phyloP scores from a whole-genome alignment of 2,797 vertebrate species.

The Mionectes olivaceus region DNA sequence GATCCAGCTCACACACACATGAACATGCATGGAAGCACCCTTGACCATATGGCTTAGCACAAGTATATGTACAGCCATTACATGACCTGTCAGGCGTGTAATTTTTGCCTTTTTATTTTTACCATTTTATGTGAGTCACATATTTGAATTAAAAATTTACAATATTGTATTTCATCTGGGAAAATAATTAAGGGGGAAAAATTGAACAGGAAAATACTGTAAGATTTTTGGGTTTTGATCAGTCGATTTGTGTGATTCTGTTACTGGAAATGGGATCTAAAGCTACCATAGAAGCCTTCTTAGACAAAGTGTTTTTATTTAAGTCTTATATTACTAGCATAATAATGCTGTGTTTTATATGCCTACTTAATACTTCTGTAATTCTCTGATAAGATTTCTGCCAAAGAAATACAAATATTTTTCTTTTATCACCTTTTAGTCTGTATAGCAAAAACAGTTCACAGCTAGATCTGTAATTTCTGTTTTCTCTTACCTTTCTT shows the following conservation, averaged over 20 bases:
- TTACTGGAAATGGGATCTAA: constrained; percentile 34
- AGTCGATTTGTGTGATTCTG: constrained; percentile 37
- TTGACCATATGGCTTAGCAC: background rate
- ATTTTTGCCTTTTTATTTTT: background rate
- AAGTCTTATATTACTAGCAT: constrained; percentile 54
- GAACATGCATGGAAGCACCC: background rate
- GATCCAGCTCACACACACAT: background rate
- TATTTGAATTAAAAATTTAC: background rate
- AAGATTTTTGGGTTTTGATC: background rate
- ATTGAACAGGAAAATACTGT: background rate
- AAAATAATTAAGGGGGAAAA: background rate
- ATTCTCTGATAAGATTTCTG: constrained; percentile 67
- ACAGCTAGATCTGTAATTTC: background rate
- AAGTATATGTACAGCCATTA: accelerated
- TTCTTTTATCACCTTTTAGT: background rate
- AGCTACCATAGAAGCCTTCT: constrained; percentile 5
- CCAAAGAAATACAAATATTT: constrained; percentile 18
- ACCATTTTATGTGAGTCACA: background rate
- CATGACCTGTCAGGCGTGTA: accelerated
- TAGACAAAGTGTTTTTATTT: constrained; percentile 52
- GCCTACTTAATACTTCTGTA: constrained; percentile 66
- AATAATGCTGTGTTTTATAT: constrained; percentile 71
- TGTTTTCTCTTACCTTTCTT: background rate
- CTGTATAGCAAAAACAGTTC: background rate
- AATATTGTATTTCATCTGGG: background rate